These are phyloP conservation scores for Hybognathus amarus DNA, from an alignment of 2,797 vertebrate species.

Conservation along the genomic window DNA sequence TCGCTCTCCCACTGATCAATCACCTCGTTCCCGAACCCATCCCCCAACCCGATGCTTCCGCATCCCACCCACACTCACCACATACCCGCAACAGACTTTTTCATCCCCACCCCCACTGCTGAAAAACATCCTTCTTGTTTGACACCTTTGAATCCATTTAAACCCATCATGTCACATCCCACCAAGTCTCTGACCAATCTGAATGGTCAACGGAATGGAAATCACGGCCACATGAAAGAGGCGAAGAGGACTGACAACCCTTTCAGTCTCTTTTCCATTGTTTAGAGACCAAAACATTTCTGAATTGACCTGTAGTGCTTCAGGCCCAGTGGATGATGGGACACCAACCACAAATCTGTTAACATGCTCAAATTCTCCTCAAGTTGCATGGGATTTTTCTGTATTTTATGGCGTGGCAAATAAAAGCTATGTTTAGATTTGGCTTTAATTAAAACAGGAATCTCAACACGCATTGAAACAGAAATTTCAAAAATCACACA, in stretches of 20 bases:
- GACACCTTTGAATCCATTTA: slow-evolving; percentile 46
- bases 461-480: slow-evolving; percentile 8
- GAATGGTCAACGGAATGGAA: slow-evolving; percentile 34
- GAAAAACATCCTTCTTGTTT: slow-evolving; percentile 35
- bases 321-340: neutral
- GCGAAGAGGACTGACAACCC: slow-evolving; percentile 15
- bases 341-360: slow-evolving; percentile 5
- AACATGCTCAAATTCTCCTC: slow-evolving; percentile 13
- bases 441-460: slow-evolving; percentile 10
- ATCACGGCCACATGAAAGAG: slow-evolving; percentile 4
- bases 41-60: slow-evolving; percentile 49
- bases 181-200: slow-evolving; percentile 23
- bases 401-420: slow-evolving; percentile 28
- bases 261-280: slow-evolving; percentile 36
- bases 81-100: slow-evolving; percentile 17
- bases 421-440: slow-evolving; percentile 31
- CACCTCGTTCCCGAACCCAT: slow-evolving; percentile 43
- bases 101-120: slow-evolving; percentile 43
- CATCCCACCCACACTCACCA: slow-evolving; percentile 37
- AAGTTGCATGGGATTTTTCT: slow-evolving; percentile 7
- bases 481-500: neutral
- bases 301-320: slow-evolving; percentile 21
- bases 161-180: slow-evolving; percentile 29
- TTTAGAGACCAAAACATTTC: slow-evolving; percentile 25
- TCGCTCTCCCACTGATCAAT: slow-evolving; percentile 53